Evolutionary conservation across 1,140 invertebrate genomes (phyloP).

Genomic region (Andrena cerasifolii): DNA sequence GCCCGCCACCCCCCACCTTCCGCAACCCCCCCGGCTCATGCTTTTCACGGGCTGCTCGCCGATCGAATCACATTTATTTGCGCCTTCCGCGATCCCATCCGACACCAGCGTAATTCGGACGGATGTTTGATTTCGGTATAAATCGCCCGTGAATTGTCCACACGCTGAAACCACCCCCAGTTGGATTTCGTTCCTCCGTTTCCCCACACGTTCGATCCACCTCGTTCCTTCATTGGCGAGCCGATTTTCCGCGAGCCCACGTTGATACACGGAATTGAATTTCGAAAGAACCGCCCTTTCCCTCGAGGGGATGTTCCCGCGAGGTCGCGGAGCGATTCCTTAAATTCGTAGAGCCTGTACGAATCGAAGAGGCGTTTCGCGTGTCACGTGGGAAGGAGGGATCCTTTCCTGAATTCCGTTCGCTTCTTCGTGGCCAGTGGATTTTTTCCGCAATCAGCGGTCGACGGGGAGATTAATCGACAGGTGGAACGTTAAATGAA

Average conservation of each 20-base stretch:
- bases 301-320: too few species aligned
- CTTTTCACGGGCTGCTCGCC: neutral
- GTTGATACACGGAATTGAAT: neutral
- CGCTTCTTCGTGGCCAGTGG: slow-evolving; percentile 41
- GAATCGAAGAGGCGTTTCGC: too few species aligned
- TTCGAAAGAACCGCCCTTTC: neutral
- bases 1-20: too few species aligned
- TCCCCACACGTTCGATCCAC: neutral
- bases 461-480: slow-evolving; percentile 60
- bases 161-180: neutral
- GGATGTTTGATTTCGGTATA: slow-evolving; percentile 38
- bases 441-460: slow-evolving; percentile 39
- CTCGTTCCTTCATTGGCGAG: neutral
- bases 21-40: neutral
- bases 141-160: slow-evolving; percentile 27
- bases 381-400: too few species aligned
- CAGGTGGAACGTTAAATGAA: slow-evolving; percentile 58
- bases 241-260: neutral
- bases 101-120: slow-evolving; percentile 15
- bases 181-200: neutral
- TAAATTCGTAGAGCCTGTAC: too few species aligned
- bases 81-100: slow-evolving; percentile 26
- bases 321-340: too few species aligned
- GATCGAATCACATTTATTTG: slow-evolving; percentile 40
- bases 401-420: slow-evolving; percentile 25